These are phyloP conservation scores for Coreius guichenoti DNA, from an alignment of 2,797 vertebrate genomes.

Conservation along the genomic window DNA sequence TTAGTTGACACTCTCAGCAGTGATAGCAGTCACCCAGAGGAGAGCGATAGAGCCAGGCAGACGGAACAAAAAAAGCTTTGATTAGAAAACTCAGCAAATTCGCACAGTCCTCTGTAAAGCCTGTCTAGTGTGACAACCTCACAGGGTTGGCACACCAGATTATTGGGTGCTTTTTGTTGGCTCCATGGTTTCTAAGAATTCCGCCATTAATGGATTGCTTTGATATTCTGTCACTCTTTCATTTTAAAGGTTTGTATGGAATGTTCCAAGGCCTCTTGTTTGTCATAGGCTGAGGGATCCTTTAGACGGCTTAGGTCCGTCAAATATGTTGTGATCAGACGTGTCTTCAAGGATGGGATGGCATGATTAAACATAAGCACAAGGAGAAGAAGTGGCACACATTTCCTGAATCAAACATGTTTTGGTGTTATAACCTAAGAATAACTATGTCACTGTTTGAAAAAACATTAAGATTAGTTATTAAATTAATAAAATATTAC, in stretches of 20 bases:
- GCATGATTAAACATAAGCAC: conserved; percentile 21
- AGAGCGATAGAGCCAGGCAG: conserved; percentile 25
- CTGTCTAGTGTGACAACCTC: conserved; percentile 37
- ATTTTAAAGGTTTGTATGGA: conserved; percentile 22
- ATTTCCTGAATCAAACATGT: background rate
- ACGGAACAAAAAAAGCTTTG: conserved; percentile 22
- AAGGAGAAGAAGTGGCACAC: conserved; percentile 2
- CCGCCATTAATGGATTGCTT: conserved; percentile 20
- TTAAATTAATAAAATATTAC: background rate
- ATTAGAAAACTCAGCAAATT: conserved; percentile 47
- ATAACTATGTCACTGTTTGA: background rate
- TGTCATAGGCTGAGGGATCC: background rate
- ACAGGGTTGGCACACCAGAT: conserved; percentile 29
- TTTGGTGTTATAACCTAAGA: background rate
- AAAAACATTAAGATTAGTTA: background rate
- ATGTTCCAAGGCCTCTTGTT: conserved; percentile 11
- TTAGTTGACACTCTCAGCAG: conserved; percentile 18
- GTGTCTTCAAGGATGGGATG: conserved; percentile 40
- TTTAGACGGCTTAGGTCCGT: background rate
- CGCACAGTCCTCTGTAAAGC: conserved; percentile 5
- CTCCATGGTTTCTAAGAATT: conserved; percentile 39
- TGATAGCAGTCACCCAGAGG: conserved; percentile 16
- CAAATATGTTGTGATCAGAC: conserved; percentile 7
- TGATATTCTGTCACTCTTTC: conserved; percentile 33
- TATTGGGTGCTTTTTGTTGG: conserved; percentile 31